These are phyloP conservation scores for Ailurus styani DNA, from an alignment of 2,113 vertebrate species.

Conservation along the genomic window DNA sequence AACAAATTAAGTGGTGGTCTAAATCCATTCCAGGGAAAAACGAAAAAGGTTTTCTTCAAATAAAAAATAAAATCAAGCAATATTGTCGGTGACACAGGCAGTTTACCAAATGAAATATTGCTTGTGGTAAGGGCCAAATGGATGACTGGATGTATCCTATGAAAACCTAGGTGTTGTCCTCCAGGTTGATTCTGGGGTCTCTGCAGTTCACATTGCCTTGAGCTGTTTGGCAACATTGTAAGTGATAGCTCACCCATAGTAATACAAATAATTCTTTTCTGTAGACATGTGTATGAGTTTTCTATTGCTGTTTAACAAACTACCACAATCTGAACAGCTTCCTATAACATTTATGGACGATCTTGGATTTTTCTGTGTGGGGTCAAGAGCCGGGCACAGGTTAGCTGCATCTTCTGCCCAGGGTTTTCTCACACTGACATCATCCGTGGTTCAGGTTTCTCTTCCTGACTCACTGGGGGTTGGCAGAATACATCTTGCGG, in stretches of 20 bases:
- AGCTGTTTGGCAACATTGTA: background rate
- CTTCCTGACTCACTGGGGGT: background rate
- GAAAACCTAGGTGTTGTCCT: background rate
- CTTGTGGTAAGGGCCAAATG: background rate
- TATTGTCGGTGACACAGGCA: background rate
- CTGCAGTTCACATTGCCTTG: background rate
- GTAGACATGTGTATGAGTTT: background rate
- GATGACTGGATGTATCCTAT: background rate
- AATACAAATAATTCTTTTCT: background rate
- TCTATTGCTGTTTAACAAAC: background rate
- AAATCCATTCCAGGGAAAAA: background rate
- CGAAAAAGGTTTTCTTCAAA: background rate
- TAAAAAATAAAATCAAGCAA: slow-evolving; percentile 35
- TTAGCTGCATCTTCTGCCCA: background rate
- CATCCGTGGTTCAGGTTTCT: background rate
- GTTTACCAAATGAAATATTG: slow-evolving; percentile 19
- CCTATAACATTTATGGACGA: background rate
- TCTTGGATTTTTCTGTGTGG: background rate
- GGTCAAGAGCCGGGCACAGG: background rate
- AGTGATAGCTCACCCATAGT: background rate
- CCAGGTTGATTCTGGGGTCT: background rate
- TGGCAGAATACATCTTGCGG: background rate
- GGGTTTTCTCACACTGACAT: background rate
- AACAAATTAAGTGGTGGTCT: background rate
- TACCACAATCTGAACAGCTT: background rate